Base-by-base conservation (phyloP, 2,888 invertebrate genomes). In the Drosophila diplacantha region DNA sequence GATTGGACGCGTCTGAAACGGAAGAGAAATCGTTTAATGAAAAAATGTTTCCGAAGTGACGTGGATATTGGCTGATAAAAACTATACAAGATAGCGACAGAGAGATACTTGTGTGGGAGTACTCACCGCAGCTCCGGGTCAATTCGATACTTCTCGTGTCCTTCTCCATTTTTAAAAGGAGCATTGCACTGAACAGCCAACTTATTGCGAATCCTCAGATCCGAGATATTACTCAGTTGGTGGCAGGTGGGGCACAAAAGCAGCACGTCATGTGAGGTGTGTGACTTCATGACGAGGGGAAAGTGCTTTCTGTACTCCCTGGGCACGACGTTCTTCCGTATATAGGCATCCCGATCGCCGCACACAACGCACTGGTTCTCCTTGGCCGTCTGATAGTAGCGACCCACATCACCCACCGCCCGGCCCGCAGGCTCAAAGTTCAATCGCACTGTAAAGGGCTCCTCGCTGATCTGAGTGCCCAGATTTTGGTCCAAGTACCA, bases 331-430 rank as follows among this genome's bases (percentile, higher is more conserved):
- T 94, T 93, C 87, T 96, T 96, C 20, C 93, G 89, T 55, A 93
- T 91, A 79, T 92, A 93, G 0, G 92, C 91, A 71, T 94, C 91
- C 0, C 87, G 87, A 8, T 88, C 85, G 0, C 95, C 95, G 84
- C 95, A 96, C 0, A 95, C 95, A 2, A 95, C 95, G 84, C 95
- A 95, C 41, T 90, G 90, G 87, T 95, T 95, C 67, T 92, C 90
- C 81, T 95, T 94, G 4, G 91, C 89, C 51, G 91, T 90, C 65
- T 92, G 91, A 85, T 95, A 95, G 87, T 93, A 95, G 44, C 91
- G 90, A n/a, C 93, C 93, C 26, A 91, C 92, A 69, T 92, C 92
- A 11, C 92, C 93, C 6, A 91, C 90, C 2, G 93, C 92, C 1
- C 95, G 90, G 0, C 93, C 94, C 3, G 93, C 90, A 0, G 95